These are phyloP conservation scores for Holocentrus rufus DNA, from an alignment of 2,797 vertebrate species.

Conservation along the genomic window DNA sequence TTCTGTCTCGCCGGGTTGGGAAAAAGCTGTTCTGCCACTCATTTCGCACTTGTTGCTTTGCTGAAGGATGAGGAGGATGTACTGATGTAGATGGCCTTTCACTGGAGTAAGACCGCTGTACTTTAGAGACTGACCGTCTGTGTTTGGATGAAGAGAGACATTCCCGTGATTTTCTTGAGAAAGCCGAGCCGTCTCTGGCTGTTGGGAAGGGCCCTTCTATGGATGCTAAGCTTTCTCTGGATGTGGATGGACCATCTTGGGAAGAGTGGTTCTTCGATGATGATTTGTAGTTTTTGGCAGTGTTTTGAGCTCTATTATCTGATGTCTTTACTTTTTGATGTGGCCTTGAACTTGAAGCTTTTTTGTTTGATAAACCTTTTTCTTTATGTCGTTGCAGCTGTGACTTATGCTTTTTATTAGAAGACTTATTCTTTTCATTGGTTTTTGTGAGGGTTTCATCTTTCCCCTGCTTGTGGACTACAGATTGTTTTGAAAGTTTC, in stretches of 20 bases:
- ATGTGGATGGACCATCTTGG: background rate
- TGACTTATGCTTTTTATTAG: background rate
- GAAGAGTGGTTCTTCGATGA: background rate
- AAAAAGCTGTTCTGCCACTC: background rate
- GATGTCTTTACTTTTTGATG: background rate
- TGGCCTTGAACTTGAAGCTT: background rate
- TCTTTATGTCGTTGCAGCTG: background rate
- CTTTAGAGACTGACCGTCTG: background rate
- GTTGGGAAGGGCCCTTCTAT: background rate
- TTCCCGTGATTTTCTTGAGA: background rate
- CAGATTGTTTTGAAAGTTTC: background rate
- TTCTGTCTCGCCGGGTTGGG: conserved; percentile 3
- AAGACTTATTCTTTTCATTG: background rate
- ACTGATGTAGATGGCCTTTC: background rate
- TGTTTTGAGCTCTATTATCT: background rate
- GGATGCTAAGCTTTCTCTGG: background rate
- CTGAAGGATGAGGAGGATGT: background rate
- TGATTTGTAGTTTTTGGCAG: accelerated
- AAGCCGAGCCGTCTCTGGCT: background rate
- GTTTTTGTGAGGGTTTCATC: background rate
- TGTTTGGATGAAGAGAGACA: background rate
- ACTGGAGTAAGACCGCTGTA: background rate
- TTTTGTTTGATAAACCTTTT: background rate
- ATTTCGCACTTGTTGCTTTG: background rate
- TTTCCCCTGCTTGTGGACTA: no score